Evolutionary conservation across 1,140 invertebrate genomes (phyloP), one percentile per base, ranked within the genome.

Genomic region (Telenomus remus): DNA sequence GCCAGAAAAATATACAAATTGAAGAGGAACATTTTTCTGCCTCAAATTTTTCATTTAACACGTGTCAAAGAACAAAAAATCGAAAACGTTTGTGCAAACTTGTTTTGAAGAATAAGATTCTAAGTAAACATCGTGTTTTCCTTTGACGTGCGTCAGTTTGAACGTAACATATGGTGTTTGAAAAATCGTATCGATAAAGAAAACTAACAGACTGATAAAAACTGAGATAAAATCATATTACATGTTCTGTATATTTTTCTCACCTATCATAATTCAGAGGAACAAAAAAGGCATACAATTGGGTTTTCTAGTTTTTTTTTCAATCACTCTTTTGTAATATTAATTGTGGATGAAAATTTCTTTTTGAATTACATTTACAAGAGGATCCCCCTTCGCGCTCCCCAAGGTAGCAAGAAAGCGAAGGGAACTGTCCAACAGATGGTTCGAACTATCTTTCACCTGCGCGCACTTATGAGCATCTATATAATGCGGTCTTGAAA

Each of bases 361-460:
- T 64, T 57, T 53, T 8, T 11, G 48, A 60, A 53, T 74, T 66
- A 55, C 59, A 55, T 43, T 37, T 50, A 19, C 53, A 48, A 60
- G 15, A 51, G 51, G 43, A 5, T 35, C 71, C 57, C 71, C 53
- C 56, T 56, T 51, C 39, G 15, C 12, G 42, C 60, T 55, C 72
- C 64, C 72, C 48, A 73, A 78, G 64, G 64, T 78, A 69, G 64
- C 44, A 66, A 73, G 60, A 56, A 72, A 72, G 27, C 39, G 19
- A 27, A 39, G 53, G 61, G 46, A 70, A 66, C 55, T 63, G 48
- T 57, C 48, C 46, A 64, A 71, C 78, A 81, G 78, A 81, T 83
- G 79, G 76, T 69, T 47, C 37, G 44, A 72, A 75, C 70, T 76
- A 76, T 56, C 64, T 64, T 69, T 71, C 76, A 73, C 73, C 73